phyloP scores from a whole-genome alignment of 2,797 vertebrate species.

The Argyrosomus regius region DNA sequence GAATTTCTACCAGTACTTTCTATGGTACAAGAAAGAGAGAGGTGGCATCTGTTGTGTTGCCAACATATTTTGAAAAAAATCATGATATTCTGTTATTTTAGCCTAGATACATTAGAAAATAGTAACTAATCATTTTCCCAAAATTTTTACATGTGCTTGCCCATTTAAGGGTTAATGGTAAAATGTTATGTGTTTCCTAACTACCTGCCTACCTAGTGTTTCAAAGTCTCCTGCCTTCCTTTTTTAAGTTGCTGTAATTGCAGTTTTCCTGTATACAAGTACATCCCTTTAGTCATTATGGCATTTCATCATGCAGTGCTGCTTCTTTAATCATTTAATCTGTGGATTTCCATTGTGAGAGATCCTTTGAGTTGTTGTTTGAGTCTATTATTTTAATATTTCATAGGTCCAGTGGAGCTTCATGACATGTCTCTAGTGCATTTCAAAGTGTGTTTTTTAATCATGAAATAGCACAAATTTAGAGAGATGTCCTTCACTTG shows the following conservation, averaged over 20 bases:
- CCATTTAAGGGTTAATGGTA: constrained; percentile 7
- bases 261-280: constrained; percentile 21
- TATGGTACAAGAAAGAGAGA: too few relatives aligned
- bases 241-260: constrained; percentile 8
- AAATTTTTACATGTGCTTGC: too few relatives aligned
- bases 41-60: too few relatives aligned
- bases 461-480: constrained; percentile 24
- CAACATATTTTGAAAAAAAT: too few relatives aligned
- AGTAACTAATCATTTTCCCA: too few relatives aligned
- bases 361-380: constrained; percentile 36
- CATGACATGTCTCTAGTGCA: neutral
- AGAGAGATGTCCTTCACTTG: constrained; percentile 31
- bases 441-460: constrained; percentile 36
- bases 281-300: neutral
- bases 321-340: constrained; percentile 27
- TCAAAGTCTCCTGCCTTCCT: constrained; percentile 13
- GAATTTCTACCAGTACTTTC: too few relatives aligned
- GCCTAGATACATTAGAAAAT: too few relatives aligned
- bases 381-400: constrained; percentile 25
- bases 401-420: constrained; percentile 13
- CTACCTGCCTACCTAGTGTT: neutral
- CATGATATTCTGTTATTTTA: too few relatives aligned
- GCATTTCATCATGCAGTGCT: neutral
- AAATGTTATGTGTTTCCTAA: constrained; percentile 28
- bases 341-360: constrained; percentile 1